Evolutionary conservation across 2,888 invertebrate species (phyloP), one percentile per base, ranked within the genome.

Genomic region (Nomada fabriciana): DNA sequence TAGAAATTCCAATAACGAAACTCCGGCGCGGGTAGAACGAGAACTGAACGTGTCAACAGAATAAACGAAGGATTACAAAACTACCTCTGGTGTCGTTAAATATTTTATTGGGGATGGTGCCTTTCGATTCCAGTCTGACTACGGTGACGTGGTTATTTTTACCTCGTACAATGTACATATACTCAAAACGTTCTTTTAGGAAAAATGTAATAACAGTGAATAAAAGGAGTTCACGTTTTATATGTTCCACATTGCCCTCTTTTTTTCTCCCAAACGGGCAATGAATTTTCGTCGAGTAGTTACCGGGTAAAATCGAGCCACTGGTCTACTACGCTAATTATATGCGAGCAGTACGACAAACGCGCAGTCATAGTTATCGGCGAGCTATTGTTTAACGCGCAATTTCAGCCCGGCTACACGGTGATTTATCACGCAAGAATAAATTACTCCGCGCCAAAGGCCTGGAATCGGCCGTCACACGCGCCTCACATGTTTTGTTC

Each of bases 351-450:
- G 76, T 77, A 60, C 73, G 78, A 76, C 72, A 72, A 76, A 55
- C 76, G 71, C 67, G 72, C 75, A 73, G 82, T 82, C 80, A 87
- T 83, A 88, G 85, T 88, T 86, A 84, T 85, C 82, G 81, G 52
- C 47, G 65, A 60, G 85, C 80, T 82, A 87, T 88, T 88, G 88
- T 88, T 86, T 86, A 88, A 87, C 87, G 84, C 84, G 84, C 82
- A 86, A 88, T 87, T 88, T 86, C 86, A 83, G 85, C 87, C 84
- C 80, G 85, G 87, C 86, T 89, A 85, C 84, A 84, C 85, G 83
- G 82, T 86, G 85, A 90, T 90, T 89, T 90, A 89, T 90, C 88
- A 87, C 80, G 59, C 84, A 80, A 76, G 83, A 90, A 90, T 90
- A 91, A 91, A 91, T 90, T 89, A 89, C 83, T 90, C 83, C 82